phyloP scores from a whole-genome alignment of 2,888 invertebrate species.

The Protodeltote pygarga region DNA sequence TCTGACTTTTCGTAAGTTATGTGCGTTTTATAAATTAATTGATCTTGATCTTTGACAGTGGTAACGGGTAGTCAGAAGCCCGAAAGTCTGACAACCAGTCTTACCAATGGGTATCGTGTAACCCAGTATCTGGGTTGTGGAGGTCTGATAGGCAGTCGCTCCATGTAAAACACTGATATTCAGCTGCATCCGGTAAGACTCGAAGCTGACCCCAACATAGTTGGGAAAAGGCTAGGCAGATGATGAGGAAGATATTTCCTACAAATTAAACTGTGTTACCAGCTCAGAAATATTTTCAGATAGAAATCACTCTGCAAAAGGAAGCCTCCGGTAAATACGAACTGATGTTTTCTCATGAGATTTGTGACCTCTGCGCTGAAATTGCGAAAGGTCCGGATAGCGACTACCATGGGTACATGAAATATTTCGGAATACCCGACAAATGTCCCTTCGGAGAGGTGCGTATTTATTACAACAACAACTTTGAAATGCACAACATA shows the following conservation, averaged over 20 bases:
- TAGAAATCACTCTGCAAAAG: conserved; percentile 60
- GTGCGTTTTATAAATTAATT: no score
- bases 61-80: no score
- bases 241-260: background rate
- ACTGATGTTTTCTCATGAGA: conserved; percentile 55
- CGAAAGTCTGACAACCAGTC: no score
- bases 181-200: no score
- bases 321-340: conserved; percentile 59
- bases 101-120: no score
- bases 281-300: conserved; percentile 43
- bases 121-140: no score
- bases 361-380: conserved; percentile 65
- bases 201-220: no score
- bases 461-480: conserved; percentile 42
- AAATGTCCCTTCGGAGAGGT: conserved; percentile 66
- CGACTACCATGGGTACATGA: conserved; percentile 54
- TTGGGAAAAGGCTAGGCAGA: background rate
- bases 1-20: no score
- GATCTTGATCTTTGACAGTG: no score
- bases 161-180: no score
- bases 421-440: conserved; percentile 59
- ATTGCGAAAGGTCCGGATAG: conserved; percentile 51
- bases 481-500: no score
- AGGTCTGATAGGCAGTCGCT: no score
- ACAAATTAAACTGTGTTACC: background rate